phyloP scores from a whole-genome alignment of 2,888 invertebrate species.

The Noctua janthe region DNA sequence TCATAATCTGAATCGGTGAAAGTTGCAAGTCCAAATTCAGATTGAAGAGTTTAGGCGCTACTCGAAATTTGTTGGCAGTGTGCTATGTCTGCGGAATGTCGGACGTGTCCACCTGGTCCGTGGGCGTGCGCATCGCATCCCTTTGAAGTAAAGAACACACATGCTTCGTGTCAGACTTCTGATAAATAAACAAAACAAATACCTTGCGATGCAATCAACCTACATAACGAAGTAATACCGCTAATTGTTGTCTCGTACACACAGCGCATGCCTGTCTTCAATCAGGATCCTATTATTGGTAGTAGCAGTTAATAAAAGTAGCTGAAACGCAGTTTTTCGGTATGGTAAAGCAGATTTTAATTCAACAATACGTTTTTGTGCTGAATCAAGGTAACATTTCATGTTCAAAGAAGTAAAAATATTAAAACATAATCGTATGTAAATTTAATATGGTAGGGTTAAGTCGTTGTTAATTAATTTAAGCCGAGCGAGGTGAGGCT shows the following conservation, averaged over 20 bases:
- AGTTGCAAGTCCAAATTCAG: slow-evolving; percentile 66
- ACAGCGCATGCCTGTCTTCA: slow-evolving; percentile 43
- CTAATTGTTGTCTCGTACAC: slow-evolving; percentile 72
- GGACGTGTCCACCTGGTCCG: slow-evolving; percentile 84
- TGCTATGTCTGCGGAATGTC: slow-evolving; percentile 76
- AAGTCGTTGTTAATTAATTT: slow-evolving; percentile 87
- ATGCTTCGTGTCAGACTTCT: slow-evolving; percentile 68
- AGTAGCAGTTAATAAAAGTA: not conserved
- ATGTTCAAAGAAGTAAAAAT: slow-evolving; percentile 58
- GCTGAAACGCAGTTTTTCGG: not conserved
- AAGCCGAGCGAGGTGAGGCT: slow-evolving; percentile 83
- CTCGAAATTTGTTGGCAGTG: slow-evolving; percentile 80
- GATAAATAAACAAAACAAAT: slow-evolving; percentile 71
- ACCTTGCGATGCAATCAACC: slow-evolving; percentile 76
- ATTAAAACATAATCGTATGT: slow-evolving; percentile 58
- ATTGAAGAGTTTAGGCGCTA: slow-evolving; percentile 71
- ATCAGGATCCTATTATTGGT: slow-evolving; percentile 8
- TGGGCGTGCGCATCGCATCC: slow-evolving; percentile 74
- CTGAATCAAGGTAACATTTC: slow-evolving; percentile 15
- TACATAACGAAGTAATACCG: slow-evolving; percentile 71
- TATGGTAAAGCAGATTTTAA: not conserved
- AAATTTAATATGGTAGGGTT: slow-evolving; percentile 79
- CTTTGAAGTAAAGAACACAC: slow-evolving; percentile 79
- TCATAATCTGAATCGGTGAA: slow-evolving; percentile 15
- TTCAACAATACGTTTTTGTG: slow-evolving; percentile 2